Evolutionary conservation across 2,113 vertebrate species (phyloP), one percentile per base, ranked within the genome.

Genomic region (Lucifuga dentata): DNA sequence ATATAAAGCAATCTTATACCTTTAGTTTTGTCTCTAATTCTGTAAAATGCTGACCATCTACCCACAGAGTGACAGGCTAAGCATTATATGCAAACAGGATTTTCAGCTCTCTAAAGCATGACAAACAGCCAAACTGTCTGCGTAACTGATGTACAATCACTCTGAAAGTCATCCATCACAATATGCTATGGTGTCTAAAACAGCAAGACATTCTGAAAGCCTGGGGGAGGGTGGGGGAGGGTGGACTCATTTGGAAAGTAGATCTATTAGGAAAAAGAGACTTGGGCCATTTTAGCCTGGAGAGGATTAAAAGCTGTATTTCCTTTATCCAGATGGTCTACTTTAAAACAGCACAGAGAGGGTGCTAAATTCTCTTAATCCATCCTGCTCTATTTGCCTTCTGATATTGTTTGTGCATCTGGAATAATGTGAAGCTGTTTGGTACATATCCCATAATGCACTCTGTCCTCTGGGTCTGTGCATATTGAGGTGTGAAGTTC

Each of bases 351-450:
- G 68, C 79, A 46, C 39, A 59, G 50, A 13, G 73, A 80, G 68
- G 86, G 68, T 49, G 70, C 73, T 78, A 65, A 1, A 83, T 64
- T 80, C 63, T 50, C 16, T 51, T 81, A 86, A 90, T 85, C 80
- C 68, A 52, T 8, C 57, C 43, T 15, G 45, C 40, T 55, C 36
- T 50, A n/a, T 36, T 40, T 62, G 59, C 73, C 76, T 56, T 82
- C 57, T 74, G 52, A 72, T 51, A 75, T 53, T 72, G 11, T 63
- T 69, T 24, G 45, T 38, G 26, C 32, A 36, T 24, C 41, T 8
- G 11, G 57, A 66, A 43, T 55, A 45, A 78, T 45, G 16, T 32
- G 26, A 66, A 38, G 57, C 44, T 58, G 55, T 67, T 32, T 44
- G 2, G 63, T 36, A 50, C 32, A 24, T 20, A 69, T 12, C 5